Conservation (phyloP, 2,888 invertebrate genomes). For the Sesia bembeciformis region DNA sequence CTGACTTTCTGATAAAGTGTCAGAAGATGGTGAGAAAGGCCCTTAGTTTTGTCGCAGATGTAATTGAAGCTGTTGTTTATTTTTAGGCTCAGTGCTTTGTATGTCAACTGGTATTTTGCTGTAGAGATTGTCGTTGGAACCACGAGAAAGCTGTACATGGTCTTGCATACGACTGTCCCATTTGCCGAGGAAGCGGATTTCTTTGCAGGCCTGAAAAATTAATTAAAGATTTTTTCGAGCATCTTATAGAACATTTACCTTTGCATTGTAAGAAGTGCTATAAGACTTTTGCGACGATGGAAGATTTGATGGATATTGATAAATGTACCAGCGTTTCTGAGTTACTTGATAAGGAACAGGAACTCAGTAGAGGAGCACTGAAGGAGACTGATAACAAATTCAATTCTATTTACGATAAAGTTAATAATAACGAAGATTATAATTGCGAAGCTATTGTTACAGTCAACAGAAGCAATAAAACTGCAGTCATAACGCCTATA, state of each 20-base stretch:
- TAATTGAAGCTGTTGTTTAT: not conserved
- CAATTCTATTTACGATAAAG: constrained; percentile 48
- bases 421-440: constrained; percentile 20
- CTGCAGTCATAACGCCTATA: constrained; percentile 57
- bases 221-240: constrained; percentile 39
- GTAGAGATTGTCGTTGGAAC: constrained; percentile 50
- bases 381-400: constrained; percentile 45
- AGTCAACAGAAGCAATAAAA: constrained; percentile 43
- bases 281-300: constrained; percentile 46
- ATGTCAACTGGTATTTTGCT: constrained; percentile 58
- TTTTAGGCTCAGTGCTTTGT: constrained; percentile 56
- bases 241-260: constrained; percentile 51
- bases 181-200: constrained; percentile 49
- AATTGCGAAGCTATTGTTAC: constrained; percentile 46
- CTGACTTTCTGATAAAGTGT: too few relatives aligned
- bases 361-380: constrained; percentile 4
- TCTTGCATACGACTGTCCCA: constrained; percentile 52
- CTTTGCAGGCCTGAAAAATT: constrained; percentile 42
- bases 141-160: constrained; percentile 51
- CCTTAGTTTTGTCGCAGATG: too few relatives aligned
- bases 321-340: constrained; percentile 57
- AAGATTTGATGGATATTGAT: constrained; percentile 43
- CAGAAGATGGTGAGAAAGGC: too few relatives aligned
- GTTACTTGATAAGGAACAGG: constrained; percentile 27
- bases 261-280: constrained; percentile 54